Evolutionary conservation across 2,888 invertebrate genomes (phyloP).

Genomic region (Stomorhina lunata): DNA sequence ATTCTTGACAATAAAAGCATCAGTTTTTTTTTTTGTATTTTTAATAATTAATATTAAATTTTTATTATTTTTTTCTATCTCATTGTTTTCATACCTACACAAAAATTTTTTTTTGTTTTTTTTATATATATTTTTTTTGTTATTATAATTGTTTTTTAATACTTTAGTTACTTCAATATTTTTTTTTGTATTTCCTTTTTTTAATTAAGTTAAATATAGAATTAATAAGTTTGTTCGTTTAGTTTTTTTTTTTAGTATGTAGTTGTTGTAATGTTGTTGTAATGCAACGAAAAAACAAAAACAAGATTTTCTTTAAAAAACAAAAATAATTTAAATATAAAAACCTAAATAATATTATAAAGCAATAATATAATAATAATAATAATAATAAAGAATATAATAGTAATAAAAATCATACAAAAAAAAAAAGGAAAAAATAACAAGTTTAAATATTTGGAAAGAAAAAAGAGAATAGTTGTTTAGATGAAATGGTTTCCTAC

Average conservation of each 20-base stretch:
- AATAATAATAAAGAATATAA: constrained; percentile 68
- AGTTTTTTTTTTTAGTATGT: too few species aligned
- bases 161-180: constrained; percentile 58
- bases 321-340: constrained; percentile 26
- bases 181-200: too few species aligned
- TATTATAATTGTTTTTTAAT: constrained; percentile 43
- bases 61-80: constrained; percentile 31
- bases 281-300: constrained; percentile 46
- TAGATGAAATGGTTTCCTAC: constrained; percentile 25
- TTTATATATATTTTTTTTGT: constrained; percentile 21
- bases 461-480: too few species aligned
- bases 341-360: constrained; percentile 71
- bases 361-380: constrained; percentile 68
- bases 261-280: constrained; percentile 36
- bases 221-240: constrained; percentile 65
- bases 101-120: constrained; percentile 7
- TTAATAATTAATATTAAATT: constrained; percentile 34
- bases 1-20: constrained; percentile 22
- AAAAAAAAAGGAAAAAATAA: constrained; percentile 11
- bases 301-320: constrained; percentile 43
- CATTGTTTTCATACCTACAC: constrained; percentile 33
- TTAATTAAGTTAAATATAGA: constrained; percentile 1
- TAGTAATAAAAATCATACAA: constrained; percentile 24
- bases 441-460: not conserved
- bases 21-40: constrained; percentile 14